A percentile compares a stretch with the other conserved stretches of the same genome.
Evolutionary conservation across 2,888 invertebrate species (phyloP).

Genomic region (Antheraea assamensis): DNA sequence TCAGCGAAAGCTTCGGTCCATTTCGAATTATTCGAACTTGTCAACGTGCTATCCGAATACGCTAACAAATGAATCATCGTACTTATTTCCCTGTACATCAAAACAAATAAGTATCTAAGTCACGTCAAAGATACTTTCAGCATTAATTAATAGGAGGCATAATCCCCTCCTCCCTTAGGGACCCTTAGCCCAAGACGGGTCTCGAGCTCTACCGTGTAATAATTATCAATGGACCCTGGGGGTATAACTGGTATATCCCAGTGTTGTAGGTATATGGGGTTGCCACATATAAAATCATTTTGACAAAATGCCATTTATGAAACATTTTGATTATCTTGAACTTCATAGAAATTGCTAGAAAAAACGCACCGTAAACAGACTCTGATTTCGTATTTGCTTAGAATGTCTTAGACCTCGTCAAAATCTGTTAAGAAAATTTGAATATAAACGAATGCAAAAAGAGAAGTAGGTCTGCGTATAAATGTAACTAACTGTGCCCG

Average conservation of each 20-base stretch:
- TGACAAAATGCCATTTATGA: not conserved
- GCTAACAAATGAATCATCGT: not conserved
- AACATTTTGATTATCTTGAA: too few relatives aligned
- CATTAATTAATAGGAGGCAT: slow-evolving; percentile 67
- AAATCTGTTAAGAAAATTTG: too few relatives aligned
- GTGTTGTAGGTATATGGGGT: slow-evolving; percentile 20
- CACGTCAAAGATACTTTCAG: slow-evolving; percentile 57
- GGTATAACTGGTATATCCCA: slow-evolving; percentile 46
- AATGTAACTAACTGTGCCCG: too few relatives aligned
- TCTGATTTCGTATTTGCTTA: too few relatives aligned
- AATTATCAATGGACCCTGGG: slow-evolving; percentile 79
- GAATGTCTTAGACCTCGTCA: too few relatives aligned
- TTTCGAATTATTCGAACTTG: too few relatives aligned
- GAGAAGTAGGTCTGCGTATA: too few relatives aligned
- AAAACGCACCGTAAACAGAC: too few relatives aligned
- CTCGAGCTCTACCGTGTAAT: slow-evolving; percentile 62
- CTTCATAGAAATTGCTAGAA: too few relatives aligned
- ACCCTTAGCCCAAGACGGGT: slow-evolving; percentile 58
- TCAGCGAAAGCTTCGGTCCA: too few relatives aligned
- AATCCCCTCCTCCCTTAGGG: slow-evolving; percentile 55
- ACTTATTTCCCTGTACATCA: slow-evolving; percentile 22
- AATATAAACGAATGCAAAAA: too few relatives aligned
- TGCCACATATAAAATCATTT: not conserved
- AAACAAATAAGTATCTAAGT: slow-evolving; percentile 54
- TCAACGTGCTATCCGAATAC: too few relatives aligned